Conservation (phyloP, 2,888 invertebrate genomes). For the Adelphocoris suturalis region DNA sequence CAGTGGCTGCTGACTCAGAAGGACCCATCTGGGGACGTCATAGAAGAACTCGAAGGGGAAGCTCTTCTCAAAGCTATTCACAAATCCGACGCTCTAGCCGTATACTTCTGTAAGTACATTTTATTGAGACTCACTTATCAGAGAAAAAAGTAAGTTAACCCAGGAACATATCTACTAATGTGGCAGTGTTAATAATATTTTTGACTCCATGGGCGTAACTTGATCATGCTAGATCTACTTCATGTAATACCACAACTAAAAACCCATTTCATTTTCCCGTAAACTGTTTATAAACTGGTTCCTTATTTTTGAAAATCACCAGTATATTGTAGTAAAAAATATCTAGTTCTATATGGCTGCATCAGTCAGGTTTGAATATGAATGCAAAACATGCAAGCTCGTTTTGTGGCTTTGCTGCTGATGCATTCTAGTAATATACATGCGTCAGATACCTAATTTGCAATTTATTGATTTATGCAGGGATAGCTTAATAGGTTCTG, state of each 20-base stretch:
- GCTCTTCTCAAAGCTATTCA: slow-evolving; percentile 87
- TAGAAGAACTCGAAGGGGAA: slow-evolving; percentile 92
- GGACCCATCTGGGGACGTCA: slow-evolving; percentile 93
- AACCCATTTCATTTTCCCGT: background rate
- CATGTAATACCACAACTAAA: background rate
- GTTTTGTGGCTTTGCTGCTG: too few species aligned
- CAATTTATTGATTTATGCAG: too few species aligned
- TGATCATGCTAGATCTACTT: background rate
- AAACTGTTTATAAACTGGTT: too few species aligned
- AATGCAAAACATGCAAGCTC: too few species aligned
- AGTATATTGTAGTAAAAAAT: too few species aligned
- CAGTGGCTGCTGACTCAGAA: slow-evolving; percentile 95
- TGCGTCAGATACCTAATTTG: too few species aligned
- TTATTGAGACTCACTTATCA: background rate
- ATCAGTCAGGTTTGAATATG: too few species aligned
- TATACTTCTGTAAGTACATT: slow-evolving; percentile 92
- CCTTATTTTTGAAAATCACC: too few species aligned
- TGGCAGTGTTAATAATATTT: slow-evolving; percentile 41
- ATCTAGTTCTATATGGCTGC: too few species aligned
- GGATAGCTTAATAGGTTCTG: too few species aligned
- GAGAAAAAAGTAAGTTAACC: slow-evolving; percentile 31
- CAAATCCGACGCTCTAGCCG: slow-evolving; percentile 90
- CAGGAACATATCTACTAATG: slow-evolving; percentile 47
- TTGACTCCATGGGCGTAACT: slow-evolving; percentile 39
- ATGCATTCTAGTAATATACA: too few species aligned